Percentiles rank a stretch among this genome's conserved stretches.
phyloP scores from a whole-genome alignment of 2,797 vertebrate genomes.

The Peromyscus attwateri region DNA sequence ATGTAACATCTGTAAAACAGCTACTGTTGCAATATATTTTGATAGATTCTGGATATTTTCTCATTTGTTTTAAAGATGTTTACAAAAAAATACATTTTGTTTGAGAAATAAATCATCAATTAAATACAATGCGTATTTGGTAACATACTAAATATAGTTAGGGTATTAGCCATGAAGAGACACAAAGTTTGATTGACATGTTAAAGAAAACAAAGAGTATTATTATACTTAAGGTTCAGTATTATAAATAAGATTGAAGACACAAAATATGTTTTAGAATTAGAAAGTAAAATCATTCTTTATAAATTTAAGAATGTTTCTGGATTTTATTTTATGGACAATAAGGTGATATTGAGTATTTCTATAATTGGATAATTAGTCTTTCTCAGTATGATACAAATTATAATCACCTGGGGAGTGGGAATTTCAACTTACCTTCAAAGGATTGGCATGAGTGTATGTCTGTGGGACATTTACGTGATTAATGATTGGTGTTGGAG shows the following conservation, averaged over 20 bases:
- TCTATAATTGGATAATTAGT: not conserved
- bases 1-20: not conserved
- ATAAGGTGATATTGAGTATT: not conserved
- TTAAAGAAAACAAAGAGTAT: not conserved
- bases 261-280: not conserved
- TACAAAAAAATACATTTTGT: not conserved
- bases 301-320: not conserved
- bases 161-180: not conserved
- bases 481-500: not conserved
- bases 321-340: not conserved
- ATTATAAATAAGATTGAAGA: not conserved
- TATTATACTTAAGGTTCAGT: not conserved
- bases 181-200: not conserved
- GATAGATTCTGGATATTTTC: not conserved
- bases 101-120: not conserved
- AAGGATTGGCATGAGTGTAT: not conserved
- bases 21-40: not conserved
- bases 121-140: not conserved
- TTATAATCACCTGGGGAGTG: not conserved
- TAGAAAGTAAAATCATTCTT: not conserved
- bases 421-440: not conserved
- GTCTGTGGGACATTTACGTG: not conserved
- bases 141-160: not conserved
- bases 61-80: constrained; percentile 13
- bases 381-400: not conserved